These are phyloP conservation scores for Oxyruncus cristatus DNA, from an alignment of 2,113 vertebrate species.

Conservation along the genomic window DNA sequence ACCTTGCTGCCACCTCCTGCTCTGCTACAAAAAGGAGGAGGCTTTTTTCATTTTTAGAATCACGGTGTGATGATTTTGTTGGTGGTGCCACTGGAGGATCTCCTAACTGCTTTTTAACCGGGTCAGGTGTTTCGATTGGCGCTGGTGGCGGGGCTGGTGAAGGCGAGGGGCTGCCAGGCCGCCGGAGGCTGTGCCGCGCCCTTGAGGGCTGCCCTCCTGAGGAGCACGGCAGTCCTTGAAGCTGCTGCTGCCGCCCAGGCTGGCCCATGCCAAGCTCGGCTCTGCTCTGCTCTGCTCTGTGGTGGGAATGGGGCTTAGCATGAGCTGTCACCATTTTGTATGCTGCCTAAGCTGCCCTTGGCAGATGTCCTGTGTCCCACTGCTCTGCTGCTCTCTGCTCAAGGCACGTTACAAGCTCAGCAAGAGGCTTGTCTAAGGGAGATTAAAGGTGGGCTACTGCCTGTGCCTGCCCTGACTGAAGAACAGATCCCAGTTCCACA, in stretches of 20 bases:
- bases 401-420: rapidly evolving
- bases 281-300: rapidly evolving
- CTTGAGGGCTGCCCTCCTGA: no score
- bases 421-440: background rate
- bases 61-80: rapidly evolving
- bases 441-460: no score
- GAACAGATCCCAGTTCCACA: background rate
- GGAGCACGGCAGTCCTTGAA: rapidly evolving
- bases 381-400: rapidly evolving
- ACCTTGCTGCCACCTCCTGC: background rate
- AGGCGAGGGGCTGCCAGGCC: background rate
- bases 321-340: rapidly evolving
- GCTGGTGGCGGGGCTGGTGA: background rate
- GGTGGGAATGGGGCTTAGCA: background rate
- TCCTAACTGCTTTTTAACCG: background rate
- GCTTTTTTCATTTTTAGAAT: background rate
- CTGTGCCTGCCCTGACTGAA: background rate
- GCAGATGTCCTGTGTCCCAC: background rate
- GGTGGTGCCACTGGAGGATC: background rate
- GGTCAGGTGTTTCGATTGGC: background rate
- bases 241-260: no score
- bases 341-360: background rate
- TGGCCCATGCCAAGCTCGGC: background rate
- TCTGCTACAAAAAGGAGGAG: background rate
- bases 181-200: background rate